A percentile compares a stretch with the other conserved stretches of the same genome.
Evolutionary conservation across 2,113 vertebrate genomes (phyloP).

Genomic region (Albula goreensis): DNA sequence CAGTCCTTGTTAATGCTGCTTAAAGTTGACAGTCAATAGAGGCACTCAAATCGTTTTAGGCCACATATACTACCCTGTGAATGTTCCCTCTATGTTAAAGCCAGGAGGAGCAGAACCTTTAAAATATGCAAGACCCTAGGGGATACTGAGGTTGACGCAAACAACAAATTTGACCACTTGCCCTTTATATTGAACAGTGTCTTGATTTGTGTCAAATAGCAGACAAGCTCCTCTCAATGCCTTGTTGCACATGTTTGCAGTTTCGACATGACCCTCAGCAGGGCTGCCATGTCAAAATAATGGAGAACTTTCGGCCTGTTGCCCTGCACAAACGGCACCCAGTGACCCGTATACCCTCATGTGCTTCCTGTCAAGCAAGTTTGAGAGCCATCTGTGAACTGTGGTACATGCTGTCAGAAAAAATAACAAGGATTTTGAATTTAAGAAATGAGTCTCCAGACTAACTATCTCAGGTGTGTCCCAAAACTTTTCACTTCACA

Average conservation of each 20-base stretch:
- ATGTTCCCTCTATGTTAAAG: neutral
- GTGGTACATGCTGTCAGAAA: neutral
- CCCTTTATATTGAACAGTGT: neutral
- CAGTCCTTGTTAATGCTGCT: too few species aligned
- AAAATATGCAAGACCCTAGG: neutral
- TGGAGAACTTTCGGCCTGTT: neutral
- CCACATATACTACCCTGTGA: neutral
- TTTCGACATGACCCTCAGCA: neutral
- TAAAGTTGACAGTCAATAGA: neutral
- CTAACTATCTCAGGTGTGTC: too few species aligned
- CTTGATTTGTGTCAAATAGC: neutral
- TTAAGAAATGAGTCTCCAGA: too few species aligned
- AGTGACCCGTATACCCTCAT: neutral
- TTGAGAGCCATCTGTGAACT: neutral
- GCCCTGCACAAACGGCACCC: neutral
- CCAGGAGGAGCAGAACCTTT: neutral
- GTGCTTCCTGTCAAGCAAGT: neutral
- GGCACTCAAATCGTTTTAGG: constrained; percentile 15
- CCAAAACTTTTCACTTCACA: too few species aligned
- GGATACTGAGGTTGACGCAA: neutral
- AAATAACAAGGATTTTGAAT: neutral
- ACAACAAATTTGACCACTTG: neutral
- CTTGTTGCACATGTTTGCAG: neutral
- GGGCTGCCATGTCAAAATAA: neutral
- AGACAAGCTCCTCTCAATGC: neutral